Conservation (phyloP, 2,113 vertebrate genomes). For the Microtus ochrogaster region DNA sequence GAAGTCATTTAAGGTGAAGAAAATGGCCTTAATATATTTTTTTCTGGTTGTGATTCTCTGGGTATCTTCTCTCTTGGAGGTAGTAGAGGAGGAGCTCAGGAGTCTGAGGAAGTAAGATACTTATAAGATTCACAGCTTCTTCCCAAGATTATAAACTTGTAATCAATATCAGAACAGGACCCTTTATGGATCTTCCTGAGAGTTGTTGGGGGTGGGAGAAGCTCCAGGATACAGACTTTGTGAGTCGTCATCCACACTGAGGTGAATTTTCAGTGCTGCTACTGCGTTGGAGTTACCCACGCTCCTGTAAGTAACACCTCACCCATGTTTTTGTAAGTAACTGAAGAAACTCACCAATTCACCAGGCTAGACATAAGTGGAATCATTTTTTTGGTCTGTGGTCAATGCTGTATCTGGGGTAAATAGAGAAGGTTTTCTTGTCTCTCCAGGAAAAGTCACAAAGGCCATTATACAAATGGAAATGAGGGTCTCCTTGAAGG, state of each 20-base stretch:
- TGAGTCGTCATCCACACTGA: not conserved
- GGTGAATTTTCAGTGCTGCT: not conserved
- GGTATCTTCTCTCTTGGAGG: not conserved
- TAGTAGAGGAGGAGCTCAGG: not conserved
- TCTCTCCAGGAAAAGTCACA: not conserved
- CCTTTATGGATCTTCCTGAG: not conserved
- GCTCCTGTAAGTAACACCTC: too few relatives aligned
- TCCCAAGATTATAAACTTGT: not conserved
- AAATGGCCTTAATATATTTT: accelerated
- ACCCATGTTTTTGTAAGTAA: not conserved
- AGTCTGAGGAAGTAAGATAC: not conserved
- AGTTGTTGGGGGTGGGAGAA: not conserved
- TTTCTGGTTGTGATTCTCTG: not conserved
- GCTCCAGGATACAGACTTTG: too few relatives aligned
- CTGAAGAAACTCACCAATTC: not conserved
- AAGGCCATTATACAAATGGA: not conserved
- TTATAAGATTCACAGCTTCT: not conserved
- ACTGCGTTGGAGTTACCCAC: not conserved
- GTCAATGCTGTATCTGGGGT: not conserved
- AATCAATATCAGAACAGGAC: not conserved
- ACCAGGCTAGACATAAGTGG: not conserved
- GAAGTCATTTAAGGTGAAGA: not conserved
- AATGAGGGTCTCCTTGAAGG: accelerated
- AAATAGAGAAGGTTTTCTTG: not conserved
- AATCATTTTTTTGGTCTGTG: not conserved